These are phyloP conservation scores for Aphidoletes aphidimyza DNA, from an alignment of 2,888 invertebrate species.

Conservation along the genomic window DNA sequence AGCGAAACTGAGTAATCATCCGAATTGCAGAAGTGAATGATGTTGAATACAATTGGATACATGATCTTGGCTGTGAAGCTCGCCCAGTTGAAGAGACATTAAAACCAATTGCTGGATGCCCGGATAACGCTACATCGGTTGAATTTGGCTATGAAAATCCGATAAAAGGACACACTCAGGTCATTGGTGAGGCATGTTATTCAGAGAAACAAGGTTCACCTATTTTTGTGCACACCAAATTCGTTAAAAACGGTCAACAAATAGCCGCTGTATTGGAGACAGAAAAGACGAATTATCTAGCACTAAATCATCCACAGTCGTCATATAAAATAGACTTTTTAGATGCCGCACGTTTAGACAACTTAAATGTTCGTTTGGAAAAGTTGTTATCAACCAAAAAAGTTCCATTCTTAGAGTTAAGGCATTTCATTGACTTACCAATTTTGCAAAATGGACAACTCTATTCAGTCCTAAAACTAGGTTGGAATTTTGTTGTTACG, in stretches of 20 bases:
- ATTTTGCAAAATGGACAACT: constrained; percentile 60
- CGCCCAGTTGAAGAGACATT: constrained; percentile 61
- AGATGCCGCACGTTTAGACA: constrained; percentile 60
- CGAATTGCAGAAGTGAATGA: constrained; percentile 56
- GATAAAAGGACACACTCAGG: constrained; percentile 58
- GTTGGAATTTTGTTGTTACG: constrained; percentile 61
- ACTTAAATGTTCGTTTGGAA: constrained; percentile 60
- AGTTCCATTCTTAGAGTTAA: constrained; percentile 59
- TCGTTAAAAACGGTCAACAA: neutral
- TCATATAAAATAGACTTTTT: constrained; percentile 61
- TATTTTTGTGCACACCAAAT: constrained; percentile 59
- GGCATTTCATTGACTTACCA: constrained; percentile 59
- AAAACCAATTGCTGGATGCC: constrained; percentile 59
- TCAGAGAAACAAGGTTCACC: constrained; percentile 59
- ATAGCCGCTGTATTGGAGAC: constrained; percentile 56
- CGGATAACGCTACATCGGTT: constrained; percentile 58
- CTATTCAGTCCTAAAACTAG: constrained; percentile 60
- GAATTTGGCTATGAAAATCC: constrained; percentile 61
- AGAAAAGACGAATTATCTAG: constrained; percentile 59
- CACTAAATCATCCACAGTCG: constrained; percentile 59
- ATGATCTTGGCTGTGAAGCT: constrained; percentile 59
- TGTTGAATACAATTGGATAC: constrained; percentile 55
- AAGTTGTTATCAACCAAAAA: constrained; percentile 57
- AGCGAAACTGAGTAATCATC: neutral
- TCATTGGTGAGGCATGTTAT: constrained; percentile 62